A percentile compares a stretch with the other conserved stretches of the same genome.
phyloP scores from a whole-genome alignment of 2,797 vertebrate genomes.

The Acanthurus lineatus region DNA sequence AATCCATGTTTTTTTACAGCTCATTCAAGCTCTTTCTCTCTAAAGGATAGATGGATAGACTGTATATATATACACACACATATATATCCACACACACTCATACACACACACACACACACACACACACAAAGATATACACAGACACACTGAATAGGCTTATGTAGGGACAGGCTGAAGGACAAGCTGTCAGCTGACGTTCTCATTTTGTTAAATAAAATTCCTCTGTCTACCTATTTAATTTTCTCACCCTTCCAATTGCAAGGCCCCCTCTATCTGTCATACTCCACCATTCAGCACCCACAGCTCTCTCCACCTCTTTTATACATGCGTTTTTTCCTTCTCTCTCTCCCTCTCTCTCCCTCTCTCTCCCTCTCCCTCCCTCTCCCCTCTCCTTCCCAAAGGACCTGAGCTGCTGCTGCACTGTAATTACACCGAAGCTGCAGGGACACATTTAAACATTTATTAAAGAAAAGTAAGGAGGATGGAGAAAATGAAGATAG shows the following conservation, averaged over 20 bases:
- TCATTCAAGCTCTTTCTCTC: background rate
- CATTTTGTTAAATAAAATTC: slow-evolving; percentile 69
- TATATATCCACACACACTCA: slow-evolving; percentile 19
- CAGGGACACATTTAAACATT: slow-evolving; percentile 84
- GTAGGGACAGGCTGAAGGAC: slow-evolving; percentile 73
- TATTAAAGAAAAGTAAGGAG: slow-evolving; percentile 82
- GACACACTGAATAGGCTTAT: slow-evolving; percentile 47
- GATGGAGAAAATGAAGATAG: slow-evolving; percentile 77
- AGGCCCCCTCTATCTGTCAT: slow-evolving; percentile 57
- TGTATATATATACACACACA: slow-evolving; percentile 4
- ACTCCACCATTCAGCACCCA: slow-evolving; percentile 58
- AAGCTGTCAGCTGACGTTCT: slow-evolving; percentile 66
- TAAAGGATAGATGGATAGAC: slow-evolving; percentile 45
- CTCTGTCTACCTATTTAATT: slow-evolving; percentile 66
- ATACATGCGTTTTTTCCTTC: slow-evolving; percentile 39
- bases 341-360: background rate
- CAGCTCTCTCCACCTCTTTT: slow-evolving; percentile 56
- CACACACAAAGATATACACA: slow-evolving; percentile 18
- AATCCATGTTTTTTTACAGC: slow-evolving; percentile 21
- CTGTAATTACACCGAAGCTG: slow-evolving; percentile 83
- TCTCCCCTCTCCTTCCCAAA: slow-evolving; percentile 58
- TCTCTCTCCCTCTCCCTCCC: background rate
- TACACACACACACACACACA: background rate
- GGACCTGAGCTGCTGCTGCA: slow-evolving; percentile 75
- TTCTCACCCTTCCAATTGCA: slow-evolving; percentile 56